Evolutionary conservation across 2,888 invertebrate genomes (phyloP).

Genomic region (Drosophila koepferae): DNA sequence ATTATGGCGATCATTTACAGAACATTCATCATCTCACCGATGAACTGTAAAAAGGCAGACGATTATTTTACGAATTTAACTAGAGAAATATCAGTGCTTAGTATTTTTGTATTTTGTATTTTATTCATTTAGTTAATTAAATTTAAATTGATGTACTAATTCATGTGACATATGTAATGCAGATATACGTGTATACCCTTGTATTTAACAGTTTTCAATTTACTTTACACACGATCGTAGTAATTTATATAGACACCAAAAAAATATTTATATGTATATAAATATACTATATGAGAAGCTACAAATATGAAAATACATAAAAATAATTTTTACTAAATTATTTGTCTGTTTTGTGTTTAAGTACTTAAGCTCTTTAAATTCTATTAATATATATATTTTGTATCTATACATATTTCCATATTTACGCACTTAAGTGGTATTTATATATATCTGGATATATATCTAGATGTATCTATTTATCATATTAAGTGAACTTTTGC

Average conservation of each 20-base stretch:
- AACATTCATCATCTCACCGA: constrained; percentile 93
- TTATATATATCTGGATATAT: constrained; percentile 6
- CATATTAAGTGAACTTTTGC: constrained; percentile 12
- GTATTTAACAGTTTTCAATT: constrained; percentile 8
- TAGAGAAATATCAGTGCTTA: constrained; percentile 53
- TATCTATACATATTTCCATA: constrained; percentile 3
- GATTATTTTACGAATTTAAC: constrained; percentile 25
- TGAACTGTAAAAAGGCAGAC: constrained; percentile 88
- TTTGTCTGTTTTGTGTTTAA: constrained; percentile 34
- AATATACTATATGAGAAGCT: constrained; percentile 26
- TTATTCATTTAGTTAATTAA: constrained; percentile 63
- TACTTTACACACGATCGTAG: constrained; percentile 25
- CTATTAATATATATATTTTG: constrained; percentile 6
- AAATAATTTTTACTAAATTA: constrained; percentile 66
- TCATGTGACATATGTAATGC: constrained; percentile 36
- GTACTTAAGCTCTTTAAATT: constrained; percentile 23
- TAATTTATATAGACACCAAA: constrained; percentile 73
- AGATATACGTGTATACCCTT: constrained; percentile 9
- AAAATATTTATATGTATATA: constrained; percentile 24
- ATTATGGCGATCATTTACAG: constrained; percentile 93
- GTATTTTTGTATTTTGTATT: constrained; percentile 51
- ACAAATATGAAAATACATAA: constrained; percentile 45
- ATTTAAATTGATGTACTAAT: constrained; percentile 53
- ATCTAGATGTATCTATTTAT: background rate
- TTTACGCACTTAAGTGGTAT: constrained; percentile 25